Evolutionary conservation across 2,888 invertebrate genomes (phyloP), one percentile per base, ranked within the genome.

Genomic region (Aphodius granarius): DNA sequence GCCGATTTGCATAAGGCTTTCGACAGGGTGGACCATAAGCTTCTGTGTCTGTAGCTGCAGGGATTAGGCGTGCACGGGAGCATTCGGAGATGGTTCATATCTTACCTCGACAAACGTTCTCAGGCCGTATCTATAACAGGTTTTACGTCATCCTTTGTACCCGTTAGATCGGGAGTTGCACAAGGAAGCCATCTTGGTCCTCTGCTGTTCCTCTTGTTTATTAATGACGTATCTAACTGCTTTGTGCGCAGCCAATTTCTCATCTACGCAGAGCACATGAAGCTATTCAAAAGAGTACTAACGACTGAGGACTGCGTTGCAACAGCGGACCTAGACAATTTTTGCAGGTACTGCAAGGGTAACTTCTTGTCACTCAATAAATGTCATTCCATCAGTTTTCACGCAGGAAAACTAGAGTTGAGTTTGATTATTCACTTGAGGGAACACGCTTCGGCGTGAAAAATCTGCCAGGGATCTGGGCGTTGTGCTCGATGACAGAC

Each of bases 1-100:
- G 74, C 73, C 13, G 80, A 81, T 70, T 76, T 81, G 65, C 65
- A 73, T 43, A 80, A 81, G 66, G 80, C 78, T 3, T 81, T 80
- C 77, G 79, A 81, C 75, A 76, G 76, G 63, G 79, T 80, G 16
- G 75, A 77, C 76, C 80, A 80, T 70, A 43, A 63, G 13, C 22
- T 78, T n/a, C 71, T 80, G 15, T 21, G 79, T 17, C 6, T 71
- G 20, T 77, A 79, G 73, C 75, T 81, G 16, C 22, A 20, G 63
- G 22, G 63, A 18, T 75, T 77, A 71, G 79, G 78, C 16, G 71
- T 80, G 9, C 5, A 73, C 71, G 78, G 78, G 3, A 20, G 21
- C 65, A 74, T 81, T 6, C 65, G 78, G 20, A 72, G 76, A 63
- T 78, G 78, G 78, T 74, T 79, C 13, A 64, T 23, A 66, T 79